These are phyloP conservation scores for Numenius arquata DNA, from an alignment of 2,113 vertebrate genomes.

Conservation along the genomic window DNA sequence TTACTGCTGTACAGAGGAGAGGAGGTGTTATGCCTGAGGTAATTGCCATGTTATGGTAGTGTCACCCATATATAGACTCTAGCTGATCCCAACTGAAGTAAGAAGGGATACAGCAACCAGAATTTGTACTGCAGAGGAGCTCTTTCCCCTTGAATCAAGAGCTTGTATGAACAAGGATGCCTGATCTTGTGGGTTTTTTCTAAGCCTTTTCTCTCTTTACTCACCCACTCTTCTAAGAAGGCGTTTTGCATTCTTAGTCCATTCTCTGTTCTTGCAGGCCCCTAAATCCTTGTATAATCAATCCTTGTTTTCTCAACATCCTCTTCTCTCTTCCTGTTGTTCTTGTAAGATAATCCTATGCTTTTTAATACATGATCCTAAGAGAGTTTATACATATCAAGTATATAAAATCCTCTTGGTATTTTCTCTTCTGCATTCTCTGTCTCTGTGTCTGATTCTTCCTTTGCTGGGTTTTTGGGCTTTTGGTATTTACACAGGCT, in stretches of 20 bases:
- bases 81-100: neutral
- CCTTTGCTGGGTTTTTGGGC: neutral
- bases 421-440: neutral
- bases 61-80: neutral
- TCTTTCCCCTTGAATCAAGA: neutral
- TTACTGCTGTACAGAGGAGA: neutral
- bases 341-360: neutral
- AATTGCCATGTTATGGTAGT: accelerated
- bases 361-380: neutral
- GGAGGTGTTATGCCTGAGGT: neutral
- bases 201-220: neutral
- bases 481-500: constrained; percentile 24
- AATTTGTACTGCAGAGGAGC: neutral
- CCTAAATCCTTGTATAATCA: neutral
- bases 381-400: neutral
- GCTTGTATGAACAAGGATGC: neutral
- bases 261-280: neutral
- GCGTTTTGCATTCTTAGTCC: accelerated
- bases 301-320: neutral
- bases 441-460: neutral
- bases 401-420: neutral
- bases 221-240: neutral
- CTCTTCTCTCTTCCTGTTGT: neutral
- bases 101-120: neutral
- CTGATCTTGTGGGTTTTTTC: neutral